These are phyloP conservation scores for Andrena minutula DNA, from an alignment of 2,888 invertebrate species.

Conservation along the genomic window DNA sequence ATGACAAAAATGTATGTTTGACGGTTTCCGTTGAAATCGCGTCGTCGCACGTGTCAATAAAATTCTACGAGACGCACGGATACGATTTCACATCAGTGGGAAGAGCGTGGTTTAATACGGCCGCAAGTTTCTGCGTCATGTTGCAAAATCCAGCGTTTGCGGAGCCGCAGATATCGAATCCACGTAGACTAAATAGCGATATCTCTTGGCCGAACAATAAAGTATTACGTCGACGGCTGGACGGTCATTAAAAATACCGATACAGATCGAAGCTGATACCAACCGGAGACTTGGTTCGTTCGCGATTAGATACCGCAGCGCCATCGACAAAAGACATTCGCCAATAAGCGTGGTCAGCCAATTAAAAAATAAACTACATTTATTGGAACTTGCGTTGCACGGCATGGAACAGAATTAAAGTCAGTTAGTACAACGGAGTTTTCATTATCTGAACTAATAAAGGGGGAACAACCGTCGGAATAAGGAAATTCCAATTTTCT, in stretches of 20 bases:
- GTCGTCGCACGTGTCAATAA: constrained; percentile 21
- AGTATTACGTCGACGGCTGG: constrained; percentile 22
- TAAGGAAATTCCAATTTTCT: constrained; percentile 3
- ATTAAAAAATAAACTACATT: not conserved
- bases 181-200: not conserved
- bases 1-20: not conserved
- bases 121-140: constrained; percentile 9
- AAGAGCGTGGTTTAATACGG: constrained; percentile 18
- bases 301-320: constrained; percentile 12
- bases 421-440: not conserved
- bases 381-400: not conserved
- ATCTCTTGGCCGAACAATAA: constrained; percentile 12
- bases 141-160: constrained; percentile 12
- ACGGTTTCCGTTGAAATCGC: constrained; percentile 2
- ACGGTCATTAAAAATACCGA: constrained; percentile 14
- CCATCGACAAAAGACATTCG: not conserved
- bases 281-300: constrained; percentile 12
- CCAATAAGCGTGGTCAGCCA: not conserved
- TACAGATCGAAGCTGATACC: constrained; percentile 27
- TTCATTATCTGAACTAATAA: not conserved
- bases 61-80: constrained; percentile 9
- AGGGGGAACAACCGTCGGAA: not conserved
- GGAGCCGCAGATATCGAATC: constrained; percentile 6
- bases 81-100: constrained; percentile 14
- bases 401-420: not conserved